Percentiles rank a stretch among this genome's conserved stretches.
phyloP scores from a whole-genome alignment of 2,888 invertebrate genomes.

The Trilocha varians region DNA sequence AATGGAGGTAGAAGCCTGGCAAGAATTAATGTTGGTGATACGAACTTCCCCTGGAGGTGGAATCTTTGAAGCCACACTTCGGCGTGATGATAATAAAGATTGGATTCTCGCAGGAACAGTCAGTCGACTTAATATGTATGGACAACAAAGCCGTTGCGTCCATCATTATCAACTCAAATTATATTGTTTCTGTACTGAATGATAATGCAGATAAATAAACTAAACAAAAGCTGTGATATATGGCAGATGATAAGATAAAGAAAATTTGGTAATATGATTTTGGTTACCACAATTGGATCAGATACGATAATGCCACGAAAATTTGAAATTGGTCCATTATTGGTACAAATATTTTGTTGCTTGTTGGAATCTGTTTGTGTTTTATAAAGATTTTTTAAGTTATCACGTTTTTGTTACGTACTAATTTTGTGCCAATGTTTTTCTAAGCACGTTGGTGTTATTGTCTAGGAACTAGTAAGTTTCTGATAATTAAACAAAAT shows the following conservation, averaged over 20 bases:
- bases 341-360: no score
- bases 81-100: conserved; percentile 23
- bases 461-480: no score
- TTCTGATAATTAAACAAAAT: no score
- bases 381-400: no score
- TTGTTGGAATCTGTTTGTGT: no score
- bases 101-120: conserved; percentile 79
- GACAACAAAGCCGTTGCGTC: conserved; percentile 85
- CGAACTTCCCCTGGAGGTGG: conserved; percentile 79
- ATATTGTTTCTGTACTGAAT: conserved; percentile 79
- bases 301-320: no score
- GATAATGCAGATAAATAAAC: conserved; percentile 9
- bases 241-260: conserved; percentile 7
- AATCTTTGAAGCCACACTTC: conserved; percentile 85
- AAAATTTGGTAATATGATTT: neutral
- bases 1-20: conserved; percentile 53
- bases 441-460: no score
- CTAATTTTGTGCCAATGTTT: no score
- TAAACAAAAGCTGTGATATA: conserved; percentile 28
- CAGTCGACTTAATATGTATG: conserved; percentile 85
- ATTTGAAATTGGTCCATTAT: no score
- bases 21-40: conserved; percentile 77
- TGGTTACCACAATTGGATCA: no score
- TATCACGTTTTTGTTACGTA: no score
- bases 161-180: conserved; percentile 82